Base-by-base conservation (phyloP, 2,113 vertebrate species). In the Mormyrus lacerda region DNA sequence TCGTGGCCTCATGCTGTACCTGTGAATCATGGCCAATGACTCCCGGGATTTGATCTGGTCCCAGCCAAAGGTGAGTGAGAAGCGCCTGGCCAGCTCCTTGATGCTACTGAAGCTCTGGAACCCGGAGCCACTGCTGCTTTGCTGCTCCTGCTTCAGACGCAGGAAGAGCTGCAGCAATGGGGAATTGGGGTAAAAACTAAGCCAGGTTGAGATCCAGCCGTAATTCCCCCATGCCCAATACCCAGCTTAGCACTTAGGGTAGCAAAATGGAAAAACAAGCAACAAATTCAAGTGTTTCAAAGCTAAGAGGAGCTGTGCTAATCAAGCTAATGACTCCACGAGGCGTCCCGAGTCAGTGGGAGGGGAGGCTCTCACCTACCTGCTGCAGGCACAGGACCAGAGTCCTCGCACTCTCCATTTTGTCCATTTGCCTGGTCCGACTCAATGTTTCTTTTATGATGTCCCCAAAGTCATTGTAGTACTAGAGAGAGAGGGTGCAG, bases 401-500 rank as follows among this genome's bases (percentile, higher is more conserved):
- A 0, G 96, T 95, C 82, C 95, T 97, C 85, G 97, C 93, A 9
- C 97, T 96, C 92, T 96, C 95, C 2, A 97, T 96, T 94, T 95
- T 97, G 93, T 98, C 96, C 24, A 91, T 95, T 91, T 97, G 96
- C 90, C 97, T 94, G 0, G 93, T 97, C 92, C 95, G 93, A 93
- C 94, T 96, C 91, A 98, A 91, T 0, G 92, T 97, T 94, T 98
- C 97, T 92, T 97, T 98, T 93, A 98, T 97, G 94, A 98, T 97
- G 93, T 98, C 98, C 39, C 97, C 97, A 90, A 97, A 98, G 92
- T 97, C 95, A 61, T 93, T 97, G 91, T 96, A 96, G 84, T 94
- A 95, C 97, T 98, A 92, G 24, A 39, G 65, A 91, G 58, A 92
- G 9, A 24, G 17, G 65, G 6, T 27, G 39, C 51, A 19, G 42